A percentile compares a stretch with the other conserved stretches of the same genome.
Conservation (phyloP, 2,797 vertebrate species). For the Cyprinella venusta region DNA sequence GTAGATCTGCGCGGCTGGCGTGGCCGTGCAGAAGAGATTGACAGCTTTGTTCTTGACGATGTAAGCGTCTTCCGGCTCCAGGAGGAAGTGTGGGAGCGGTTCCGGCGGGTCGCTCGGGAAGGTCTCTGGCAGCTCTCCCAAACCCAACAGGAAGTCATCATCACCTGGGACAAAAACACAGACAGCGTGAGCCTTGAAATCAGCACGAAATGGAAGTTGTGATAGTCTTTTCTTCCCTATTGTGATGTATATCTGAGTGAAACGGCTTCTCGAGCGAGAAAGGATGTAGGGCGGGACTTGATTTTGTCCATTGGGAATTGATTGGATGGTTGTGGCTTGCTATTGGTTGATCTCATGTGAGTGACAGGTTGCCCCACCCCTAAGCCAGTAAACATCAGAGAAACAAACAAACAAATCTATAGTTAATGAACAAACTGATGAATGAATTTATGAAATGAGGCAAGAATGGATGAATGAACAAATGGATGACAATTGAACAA, state of each 20-base stretch:
- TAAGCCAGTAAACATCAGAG: no score
- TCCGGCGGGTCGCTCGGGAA: constrained; percentile 97
- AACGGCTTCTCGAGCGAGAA: not conserved
- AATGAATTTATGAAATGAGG: not conserved
- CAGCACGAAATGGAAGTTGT: not conserved
- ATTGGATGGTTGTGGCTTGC: not conserved
- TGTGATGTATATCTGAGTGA: not conserved
- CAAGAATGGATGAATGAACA: not conserved
- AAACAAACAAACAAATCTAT: not conserved
- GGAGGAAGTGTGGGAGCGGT: constrained; percentile 93
- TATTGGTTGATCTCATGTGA: not conserved
- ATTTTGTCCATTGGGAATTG: no score
- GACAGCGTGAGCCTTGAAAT: not conserved
- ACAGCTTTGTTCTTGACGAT: constrained; percentile 98
- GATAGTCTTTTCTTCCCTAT: not conserved
- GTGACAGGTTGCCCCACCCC: no score
- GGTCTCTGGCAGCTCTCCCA: constrained; percentile 94
- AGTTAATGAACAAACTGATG: not conserved
- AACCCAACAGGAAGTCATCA: constrained; percentile 94
- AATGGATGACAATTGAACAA: not conserved
- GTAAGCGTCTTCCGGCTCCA: constrained; percentile 96
- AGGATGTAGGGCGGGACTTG: no score
- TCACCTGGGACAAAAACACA: constrained; percentile 66
- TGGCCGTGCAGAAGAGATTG: constrained; percentile 90
- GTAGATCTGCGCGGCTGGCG: constrained; percentile 21